Percentiles rank a stretch among this genome's conserved stretches.
These are phyloP conservation scores for Mirounga angustirostris DNA, from an alignment of 2,113 vertebrate species.

Conservation along the genomic window DNA sequence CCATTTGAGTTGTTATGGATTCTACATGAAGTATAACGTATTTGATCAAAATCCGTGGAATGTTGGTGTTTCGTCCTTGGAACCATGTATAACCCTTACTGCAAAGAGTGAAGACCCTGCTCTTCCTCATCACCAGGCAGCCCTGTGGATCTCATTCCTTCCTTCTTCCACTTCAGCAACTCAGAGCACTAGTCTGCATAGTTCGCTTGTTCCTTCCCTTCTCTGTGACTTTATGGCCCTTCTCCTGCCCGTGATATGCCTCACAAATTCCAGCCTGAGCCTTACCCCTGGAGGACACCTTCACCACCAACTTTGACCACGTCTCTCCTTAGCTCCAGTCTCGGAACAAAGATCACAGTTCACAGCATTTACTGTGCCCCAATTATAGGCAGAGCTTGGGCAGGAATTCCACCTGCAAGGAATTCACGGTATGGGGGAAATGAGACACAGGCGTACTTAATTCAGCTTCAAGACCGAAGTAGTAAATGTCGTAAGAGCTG, in stretches of 20 bases:
- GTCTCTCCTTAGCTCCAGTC: neutral
- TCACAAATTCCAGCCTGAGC: neutral
- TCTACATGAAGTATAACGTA: neutral
- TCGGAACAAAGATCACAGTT: neutral
- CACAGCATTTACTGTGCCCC: neutral
- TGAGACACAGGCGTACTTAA: neutral
- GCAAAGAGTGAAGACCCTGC: neutral
- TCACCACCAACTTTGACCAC: neutral
- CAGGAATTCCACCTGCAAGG: neutral
- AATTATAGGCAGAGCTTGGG: neutral
- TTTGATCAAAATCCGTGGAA: neutral
- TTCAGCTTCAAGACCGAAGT: neutral
- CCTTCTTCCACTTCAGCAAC: neutral
- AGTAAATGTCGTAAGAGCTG: neutral
- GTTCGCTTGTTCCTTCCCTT: no score
- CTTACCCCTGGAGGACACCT: no score
- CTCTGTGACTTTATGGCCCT: neutral
- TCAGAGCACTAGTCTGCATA: neutral
- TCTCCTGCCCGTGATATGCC: rapidly evolving
- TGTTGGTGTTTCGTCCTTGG: neutral
- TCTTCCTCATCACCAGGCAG: neutral
- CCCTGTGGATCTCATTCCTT: neutral
- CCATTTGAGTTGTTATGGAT: neutral
- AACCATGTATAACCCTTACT: neutral
- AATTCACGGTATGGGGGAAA: neutral